phyloP scores from a whole-genome alignment of 2,797 vertebrate species.

The Esox lucius region DNA sequence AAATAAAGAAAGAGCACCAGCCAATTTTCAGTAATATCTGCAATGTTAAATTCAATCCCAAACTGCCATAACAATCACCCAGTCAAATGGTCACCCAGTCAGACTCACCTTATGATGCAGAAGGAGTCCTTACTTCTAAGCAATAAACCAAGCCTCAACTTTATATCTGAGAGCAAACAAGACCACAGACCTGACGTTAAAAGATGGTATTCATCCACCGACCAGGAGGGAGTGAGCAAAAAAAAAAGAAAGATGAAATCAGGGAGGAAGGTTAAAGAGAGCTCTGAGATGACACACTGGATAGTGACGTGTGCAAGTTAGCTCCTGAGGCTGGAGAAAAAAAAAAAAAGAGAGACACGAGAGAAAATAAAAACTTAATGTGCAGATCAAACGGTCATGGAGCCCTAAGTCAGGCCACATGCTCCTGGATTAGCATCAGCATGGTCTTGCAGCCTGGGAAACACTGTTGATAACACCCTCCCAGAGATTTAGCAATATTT shows the following conservation, averaged over 20 bases:
- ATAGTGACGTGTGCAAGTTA: neutral
- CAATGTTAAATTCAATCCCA: neutral
- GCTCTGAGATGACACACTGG: slow-evolving; percentile 4
- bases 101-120: slow-evolving; percentile 26
- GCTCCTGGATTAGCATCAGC: slow-evolving; percentile 67
- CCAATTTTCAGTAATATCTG: neutral
- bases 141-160: slow-evolving; percentile 7
- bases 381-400: slow-evolving; percentile 54
- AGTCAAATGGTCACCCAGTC: neutral
- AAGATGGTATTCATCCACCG: neutral
- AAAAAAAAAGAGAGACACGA: slow-evolving; percentile 20
- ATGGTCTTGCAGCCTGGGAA: slow-evolving; percentile 36
- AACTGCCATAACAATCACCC: neutral
- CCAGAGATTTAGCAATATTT: slow-evolving; percentile 42
- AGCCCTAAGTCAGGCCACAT: slow-evolving; percentile 67
- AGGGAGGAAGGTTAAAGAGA: neutral
- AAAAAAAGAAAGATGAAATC: neutral
- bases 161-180: neutral
- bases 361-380: slow-evolving; percentile 48
- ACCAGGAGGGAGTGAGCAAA: neutral
- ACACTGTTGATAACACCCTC: slow-evolving; percentile 33
- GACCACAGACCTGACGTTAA: slow-evolving; percentile 3
- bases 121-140: slow-evolving; percentile 4
- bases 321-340: neutral
- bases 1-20: neutral